Evolutionary conservation across 2,113 vertebrate species (phyloP).

Genomic region (Geococcyx californianus): DNA sequence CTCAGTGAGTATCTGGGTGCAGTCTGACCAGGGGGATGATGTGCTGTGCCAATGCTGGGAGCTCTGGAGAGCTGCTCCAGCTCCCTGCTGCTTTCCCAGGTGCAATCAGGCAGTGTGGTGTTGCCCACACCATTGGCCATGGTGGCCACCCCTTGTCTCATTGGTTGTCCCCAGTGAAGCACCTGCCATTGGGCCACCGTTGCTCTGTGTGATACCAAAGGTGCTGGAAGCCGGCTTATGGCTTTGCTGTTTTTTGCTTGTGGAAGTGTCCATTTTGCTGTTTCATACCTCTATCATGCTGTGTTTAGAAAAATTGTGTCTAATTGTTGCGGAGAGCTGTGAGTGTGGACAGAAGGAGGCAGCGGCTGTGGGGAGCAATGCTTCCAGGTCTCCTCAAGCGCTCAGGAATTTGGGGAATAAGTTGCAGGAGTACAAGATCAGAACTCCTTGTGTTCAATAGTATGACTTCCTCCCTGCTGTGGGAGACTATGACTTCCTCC

Average conservation of each 20-base stretch:
- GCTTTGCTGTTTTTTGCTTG: neutral
- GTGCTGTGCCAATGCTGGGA: too few relatives aligned
- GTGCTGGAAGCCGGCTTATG: fast-evolving
- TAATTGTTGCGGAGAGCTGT: neutral
- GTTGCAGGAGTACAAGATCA: neutral
- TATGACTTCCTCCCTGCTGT: fast-evolving
- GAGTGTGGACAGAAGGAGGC: fast-evolving
- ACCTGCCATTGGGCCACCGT: fast-evolving
- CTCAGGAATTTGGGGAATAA: neutral
- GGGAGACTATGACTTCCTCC: fast-evolving
- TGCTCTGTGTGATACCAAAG: fast-evolving
- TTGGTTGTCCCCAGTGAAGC: fast-evolving
- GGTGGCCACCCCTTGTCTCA: fast-evolving
- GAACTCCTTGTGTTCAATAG: neutral
- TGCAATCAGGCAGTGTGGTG: too few relatives aligned
- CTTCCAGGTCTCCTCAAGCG: fast-evolving
- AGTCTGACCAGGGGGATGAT: too few relatives aligned
- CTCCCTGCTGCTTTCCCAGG: too few relatives aligned
- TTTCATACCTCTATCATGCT: neutral
- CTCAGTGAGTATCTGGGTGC: too few relatives aligned
- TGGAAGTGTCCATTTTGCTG: neutral
- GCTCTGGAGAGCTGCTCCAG: too few relatives aligned
- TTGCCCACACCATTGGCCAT: fast-evolving
- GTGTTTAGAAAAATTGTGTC: neutral
- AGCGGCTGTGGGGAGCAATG: neutral